A percentile compares a stretch with the other conserved stretches of the same genome.
Evolutionary conservation across 2,113 vertebrate genomes (phyloP).

Genomic region (Monopterus albus): DNA sequence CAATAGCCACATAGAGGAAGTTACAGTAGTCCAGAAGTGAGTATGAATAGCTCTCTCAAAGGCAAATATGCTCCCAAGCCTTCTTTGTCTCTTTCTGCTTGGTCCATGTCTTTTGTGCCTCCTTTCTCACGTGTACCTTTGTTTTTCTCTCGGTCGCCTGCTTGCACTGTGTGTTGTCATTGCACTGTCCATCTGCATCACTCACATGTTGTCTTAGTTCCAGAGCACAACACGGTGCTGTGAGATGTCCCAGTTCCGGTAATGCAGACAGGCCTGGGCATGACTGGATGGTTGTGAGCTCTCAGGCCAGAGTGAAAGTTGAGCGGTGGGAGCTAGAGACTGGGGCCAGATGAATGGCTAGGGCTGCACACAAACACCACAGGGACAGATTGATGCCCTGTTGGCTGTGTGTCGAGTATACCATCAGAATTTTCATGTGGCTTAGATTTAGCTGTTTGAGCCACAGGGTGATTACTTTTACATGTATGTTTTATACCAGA

Average conservation of each 20-base stretch:
- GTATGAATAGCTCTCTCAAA: no score
- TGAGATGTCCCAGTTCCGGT: conserved; percentile 54
- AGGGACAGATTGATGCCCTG: conserved; percentile 62
- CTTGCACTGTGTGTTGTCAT: conserved; percentile 1
- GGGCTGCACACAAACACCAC: conserved; percentile 16
- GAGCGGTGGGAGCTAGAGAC: conserved; percentile 35
- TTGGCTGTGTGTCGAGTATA: conserved; percentile 32
- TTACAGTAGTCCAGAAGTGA: no score
- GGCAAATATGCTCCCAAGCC: accelerated
- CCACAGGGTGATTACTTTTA: no score
- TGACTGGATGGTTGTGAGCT: conserved; percentile 13
- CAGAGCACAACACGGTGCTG: conserved; percentile 16
- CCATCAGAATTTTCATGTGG: conserved; percentile 22
- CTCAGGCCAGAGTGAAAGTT: conserved; percentile 13
- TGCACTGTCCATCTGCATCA: conserved; percentile 20
- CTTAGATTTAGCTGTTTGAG: no score
- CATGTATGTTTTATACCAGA: no score
- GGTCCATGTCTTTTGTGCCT: background rate
- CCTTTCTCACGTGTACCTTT: background rate
- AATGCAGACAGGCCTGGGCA: conserved; percentile 9
- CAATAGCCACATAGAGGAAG: no score
- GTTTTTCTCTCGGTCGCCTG: background rate
- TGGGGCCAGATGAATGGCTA: conserved; percentile 26
- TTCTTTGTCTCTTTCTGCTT: background rate
- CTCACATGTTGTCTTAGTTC: conserved; percentile 25